Conservation (phyloP, 2,888 invertebrate species). For the Rutpela maculata region DNA sequence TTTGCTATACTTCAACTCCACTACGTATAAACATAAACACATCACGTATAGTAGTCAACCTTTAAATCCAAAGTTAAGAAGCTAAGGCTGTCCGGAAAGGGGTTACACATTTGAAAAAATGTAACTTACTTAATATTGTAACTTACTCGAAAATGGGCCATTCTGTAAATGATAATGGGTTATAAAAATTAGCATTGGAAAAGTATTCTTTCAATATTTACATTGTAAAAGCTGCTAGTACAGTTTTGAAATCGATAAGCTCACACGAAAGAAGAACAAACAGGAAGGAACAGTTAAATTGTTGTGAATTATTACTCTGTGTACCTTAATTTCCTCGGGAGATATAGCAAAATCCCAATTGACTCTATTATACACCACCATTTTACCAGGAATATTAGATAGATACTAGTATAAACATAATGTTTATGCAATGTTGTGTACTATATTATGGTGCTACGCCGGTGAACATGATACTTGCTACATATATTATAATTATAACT, state of each 20-base stretch:
- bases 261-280: neutral
- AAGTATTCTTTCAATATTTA: too few species aligned
- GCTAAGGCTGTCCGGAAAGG: too few species aligned
- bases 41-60: too few species aligned
- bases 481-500: conserved; percentile 1
- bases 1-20: too few species aligned
- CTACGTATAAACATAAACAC: too few species aligned
- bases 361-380: neutral
- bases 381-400: neutral
- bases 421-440: neutral
- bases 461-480: conserved; percentile 2
- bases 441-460: conserved; percentile 7
- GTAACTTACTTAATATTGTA: too few species aligned
- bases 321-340: neutral
- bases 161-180: too few species aligned
- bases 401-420: neutral
- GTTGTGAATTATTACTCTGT: neutral
- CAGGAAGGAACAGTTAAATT: neutral
- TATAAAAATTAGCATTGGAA: too few species aligned
- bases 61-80: too few species aligned
- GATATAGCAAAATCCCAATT: neutral
- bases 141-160: too few species aligned
- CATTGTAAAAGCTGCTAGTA: neutral
- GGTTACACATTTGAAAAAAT: too few species aligned
- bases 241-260: neutral